phyloP scores from a whole-genome alignment of 2,113 vertebrate genomes.

The Malaclemys terrapin region DNA sequence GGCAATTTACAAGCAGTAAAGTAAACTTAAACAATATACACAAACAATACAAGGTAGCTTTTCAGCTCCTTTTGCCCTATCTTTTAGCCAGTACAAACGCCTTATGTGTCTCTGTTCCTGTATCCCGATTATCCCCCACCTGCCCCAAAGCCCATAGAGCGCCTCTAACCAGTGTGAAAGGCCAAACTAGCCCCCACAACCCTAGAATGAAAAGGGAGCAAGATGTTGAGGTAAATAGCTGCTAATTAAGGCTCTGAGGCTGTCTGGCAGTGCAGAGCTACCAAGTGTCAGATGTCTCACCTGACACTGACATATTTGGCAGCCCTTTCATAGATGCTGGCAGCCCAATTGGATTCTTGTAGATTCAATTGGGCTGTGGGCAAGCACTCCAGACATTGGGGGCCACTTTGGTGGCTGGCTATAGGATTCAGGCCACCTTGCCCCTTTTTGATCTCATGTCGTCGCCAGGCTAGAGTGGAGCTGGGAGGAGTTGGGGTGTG shows the following conservation, averaged over 20 bases:
- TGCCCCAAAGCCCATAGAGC: fast-evolving
- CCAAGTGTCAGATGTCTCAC: neutral
- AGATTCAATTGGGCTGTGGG: neutral
- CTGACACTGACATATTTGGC: neutral
- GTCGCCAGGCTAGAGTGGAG: too few relatives aligned
- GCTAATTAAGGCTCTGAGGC: too few relatives aligned
- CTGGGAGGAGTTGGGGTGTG: too few relatives aligned
- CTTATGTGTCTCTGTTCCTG: neutral
- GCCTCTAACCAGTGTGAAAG: neutral
- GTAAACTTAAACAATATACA: fast-evolving
- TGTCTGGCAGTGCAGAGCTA: neutral
- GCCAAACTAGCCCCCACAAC: neutral
- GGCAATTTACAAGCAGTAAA: neutral
- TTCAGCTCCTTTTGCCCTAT: neutral
- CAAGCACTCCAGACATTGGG: neutral
- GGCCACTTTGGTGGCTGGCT: too few relatives aligned
- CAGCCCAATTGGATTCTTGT: neutral
- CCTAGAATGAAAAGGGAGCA: neutral
- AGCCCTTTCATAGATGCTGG: too few relatives aligned
- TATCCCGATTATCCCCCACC: neutral
- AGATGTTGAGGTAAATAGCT: neutral
- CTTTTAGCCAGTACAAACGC: fast-evolving
- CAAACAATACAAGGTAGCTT: neutral
- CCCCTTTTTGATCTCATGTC: too few relatives aligned
- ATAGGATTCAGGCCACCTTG: too few relatives aligned